Evolutionary conservation across 2,888 invertebrate species (phyloP), one percentile per base, ranked within the genome.

Genomic region (Drosophila setosimentum): DNA sequence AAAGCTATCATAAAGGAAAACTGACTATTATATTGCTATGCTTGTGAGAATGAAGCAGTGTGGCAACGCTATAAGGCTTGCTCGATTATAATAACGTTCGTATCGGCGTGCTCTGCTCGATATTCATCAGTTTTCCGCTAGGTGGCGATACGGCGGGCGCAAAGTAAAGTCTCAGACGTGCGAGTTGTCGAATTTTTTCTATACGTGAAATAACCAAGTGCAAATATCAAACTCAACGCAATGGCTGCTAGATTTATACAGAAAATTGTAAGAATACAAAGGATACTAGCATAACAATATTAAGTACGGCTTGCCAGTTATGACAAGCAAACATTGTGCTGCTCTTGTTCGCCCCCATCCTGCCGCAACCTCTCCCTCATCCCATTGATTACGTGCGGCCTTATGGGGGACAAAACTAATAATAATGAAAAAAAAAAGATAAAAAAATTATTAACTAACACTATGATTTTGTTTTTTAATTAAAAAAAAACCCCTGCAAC

Each of bases 241-340:
- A 93, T 93, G 93, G 93, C 93, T 90, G 92, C 92, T 79, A 92
- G 93, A 90, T 90, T 93, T 50, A 92, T 93, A 82, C 92, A 92
- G 73, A 93, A 90, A 91, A 92, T 93, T 91, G 93, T 93, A 93
- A 93, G 93, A 82, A 86, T 60, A 49, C 51, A 57, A 71, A 53
- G 40, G 53, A 63, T 37, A 57, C 49, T 63, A 73, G 48, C 48
- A 42, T 73, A 65, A 67, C 27, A 59, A 59, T 64, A 63, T 42
- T 63, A 53, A 54, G 63, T 29, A 65, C 16, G 57, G 70, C 32
- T 48, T 77, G 54, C 57, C 53, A 77, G 54, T 61, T 62, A 66
- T 27, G 40, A 60, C 32, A 58, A 53, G 64, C 66, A 51, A 68
- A 35, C 37, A 64, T 49, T 71, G 61, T 71, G 66, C 64, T 74